Conservation (phyloP, 2,888 invertebrate species). For the Pilophorus perplexus region DNA sequence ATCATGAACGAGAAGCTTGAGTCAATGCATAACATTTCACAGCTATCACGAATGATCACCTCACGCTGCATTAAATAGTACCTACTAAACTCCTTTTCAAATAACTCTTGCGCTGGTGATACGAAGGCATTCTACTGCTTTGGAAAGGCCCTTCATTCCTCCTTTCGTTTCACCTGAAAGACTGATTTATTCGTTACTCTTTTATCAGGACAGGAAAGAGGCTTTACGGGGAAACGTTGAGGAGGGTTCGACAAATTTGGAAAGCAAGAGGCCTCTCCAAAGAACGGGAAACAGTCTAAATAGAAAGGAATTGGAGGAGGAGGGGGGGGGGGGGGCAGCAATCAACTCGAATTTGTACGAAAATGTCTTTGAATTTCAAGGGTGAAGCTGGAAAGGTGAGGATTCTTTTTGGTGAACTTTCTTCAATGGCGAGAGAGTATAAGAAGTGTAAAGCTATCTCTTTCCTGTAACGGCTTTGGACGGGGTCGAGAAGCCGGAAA, state of each 20-base stretch:
- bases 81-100: too few relatives aligned
- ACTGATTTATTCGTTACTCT: too few relatives aligned
- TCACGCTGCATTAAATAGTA: too few relatives aligned
- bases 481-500: background rate
- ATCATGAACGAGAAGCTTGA: too few relatives aligned
- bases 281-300: background rate
- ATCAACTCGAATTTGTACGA: slow-evolving; percentile 19
- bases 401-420: background rate
- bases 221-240: background rate
- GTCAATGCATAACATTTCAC: too few relatives aligned
- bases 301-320: background rate
- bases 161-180: too few relatives aligned
- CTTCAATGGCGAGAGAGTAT: slow-evolving; percentile 24
- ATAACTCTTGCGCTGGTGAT: too few relatives aligned
- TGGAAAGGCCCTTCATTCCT: too few relatives aligned
- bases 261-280: background rate
- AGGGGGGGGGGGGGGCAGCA: slow-evolving; percentile 3
- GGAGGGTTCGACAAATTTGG: background rate
- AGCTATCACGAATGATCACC: too few relatives aligned
- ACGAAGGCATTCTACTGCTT: too few relatives aligned
- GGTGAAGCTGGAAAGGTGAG: background rate
- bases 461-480: background rate
- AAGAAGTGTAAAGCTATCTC: slow-evolving; percentile 37
- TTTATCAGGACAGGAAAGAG: background rate
- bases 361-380: background rate